Evolutionary conservation across 2,113 vertebrate genomes (phyloP), one percentile per base, ranked within the genome.

Genomic region (Gallinago paraguaiae): DNA sequence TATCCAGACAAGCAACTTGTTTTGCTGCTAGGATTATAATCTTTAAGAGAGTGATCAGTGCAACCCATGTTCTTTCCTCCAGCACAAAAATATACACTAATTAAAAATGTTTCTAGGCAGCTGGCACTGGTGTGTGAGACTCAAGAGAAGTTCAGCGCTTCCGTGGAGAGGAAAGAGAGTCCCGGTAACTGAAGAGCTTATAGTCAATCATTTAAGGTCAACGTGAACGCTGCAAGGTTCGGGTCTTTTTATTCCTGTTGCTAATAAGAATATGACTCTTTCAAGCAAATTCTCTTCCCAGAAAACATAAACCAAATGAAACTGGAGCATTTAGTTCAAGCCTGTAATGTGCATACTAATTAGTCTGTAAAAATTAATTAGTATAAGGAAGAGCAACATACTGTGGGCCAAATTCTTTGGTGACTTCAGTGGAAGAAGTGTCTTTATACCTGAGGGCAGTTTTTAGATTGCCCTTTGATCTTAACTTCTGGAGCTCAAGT

Each of bases 11-110:
- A 90, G 77, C 56, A 92, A 59, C 68, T 94, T 96, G 93, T 97
- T 94, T 82, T 77, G 64, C 93, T 95, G 89, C 89, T 95, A 75
- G 94, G 90, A 93, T 95, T 95, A 92, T 93, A 85, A 95, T 92
- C 72, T 98, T 98, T 97, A 96, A 97, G 97, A 97, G 97, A 95
- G 95, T 97, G 97, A 98, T 98, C 98, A 98, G 97, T 95, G 83
- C 97, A 98, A 98, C 93, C 95, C 97, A 86, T 98, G 98, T 98
- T 98, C 97, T 97, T 97, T 88, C 54, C 86, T 94, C 86, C 93
- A 95, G 95, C 72, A 8, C 88, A 76, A 93, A 95, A 96, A 94
- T 72, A 90, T 10, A 79, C 82, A 43, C 70, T 96, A 96, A 97
- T 97, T 97, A 95, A 90, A 95, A 96, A 76, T 90, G 27, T 96